A percentile compares a stretch with the other conserved stretches of the same genome.
phyloP scores from a whole-genome alignment of 2,888 invertebrate species.

The Drosophila mulleri region DNA sequence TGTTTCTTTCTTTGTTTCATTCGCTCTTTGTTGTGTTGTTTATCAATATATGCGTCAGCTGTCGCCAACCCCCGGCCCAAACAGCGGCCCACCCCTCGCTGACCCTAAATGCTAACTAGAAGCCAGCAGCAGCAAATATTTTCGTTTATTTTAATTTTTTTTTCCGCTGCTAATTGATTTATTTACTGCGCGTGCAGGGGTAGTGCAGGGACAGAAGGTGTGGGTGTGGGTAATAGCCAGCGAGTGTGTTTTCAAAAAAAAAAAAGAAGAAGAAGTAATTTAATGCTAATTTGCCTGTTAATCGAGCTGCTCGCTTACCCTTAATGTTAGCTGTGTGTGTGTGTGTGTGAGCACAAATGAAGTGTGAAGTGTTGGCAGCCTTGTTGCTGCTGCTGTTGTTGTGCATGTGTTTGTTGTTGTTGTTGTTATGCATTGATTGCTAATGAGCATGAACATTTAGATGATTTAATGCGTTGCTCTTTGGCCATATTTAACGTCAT shows the following conservation, averaged over 20 bases:
- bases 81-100: neutral
- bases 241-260: slow-evolving; percentile 49
- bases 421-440: slow-evolving; percentile 74
- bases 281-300: slow-evolving; percentile 79
- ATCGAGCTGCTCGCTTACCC: slow-evolving; percentile 58
- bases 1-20: slow-evolving; percentile 40
- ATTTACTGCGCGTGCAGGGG: slow-evolving; percentile 54
- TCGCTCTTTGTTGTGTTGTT: slow-evolving; percentile 41
- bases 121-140: slow-evolving; percentile 26
- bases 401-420: slow-evolving; percentile 12
- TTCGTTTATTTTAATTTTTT: slow-evolving; percentile 23
- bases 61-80: slow-evolving; percentile 42
- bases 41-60: slow-evolving; percentile 72
- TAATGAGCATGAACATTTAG: slow-evolving; percentile 77
- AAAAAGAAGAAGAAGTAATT: slow-evolving; percentile 74
- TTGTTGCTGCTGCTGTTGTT: slow-evolving; percentile 33
- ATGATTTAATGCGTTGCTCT: slow-evolving; percentile 70
- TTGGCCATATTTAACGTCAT: slow-evolving; percentile 23
- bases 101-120: slow-evolving; percentile 32
- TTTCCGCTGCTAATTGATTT: slow-evolving; percentile 68
- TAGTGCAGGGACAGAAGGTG: neutral
- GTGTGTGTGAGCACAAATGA: slow-evolving; percentile 59
- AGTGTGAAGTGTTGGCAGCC: slow-evolving; percentile 72
- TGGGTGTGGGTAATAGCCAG: neutral
- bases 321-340: slow-evolving; percentile 12